phyloP scores from a whole-genome alignment of 2,113 vertebrate species.

The Holacanthus passer region DNA sequence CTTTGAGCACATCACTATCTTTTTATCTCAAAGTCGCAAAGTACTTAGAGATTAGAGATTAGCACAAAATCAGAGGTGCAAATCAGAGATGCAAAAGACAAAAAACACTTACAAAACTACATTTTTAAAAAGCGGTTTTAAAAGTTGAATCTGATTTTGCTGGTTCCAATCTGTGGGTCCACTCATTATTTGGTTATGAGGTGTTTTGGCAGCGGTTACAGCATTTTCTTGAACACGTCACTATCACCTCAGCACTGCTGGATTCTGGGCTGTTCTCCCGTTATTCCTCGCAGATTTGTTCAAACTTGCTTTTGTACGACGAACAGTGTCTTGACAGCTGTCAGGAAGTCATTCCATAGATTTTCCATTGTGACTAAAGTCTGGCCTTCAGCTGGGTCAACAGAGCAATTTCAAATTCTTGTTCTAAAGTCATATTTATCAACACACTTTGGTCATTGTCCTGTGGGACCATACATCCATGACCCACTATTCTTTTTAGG shows the following conservation, averaged over 20 bases:
- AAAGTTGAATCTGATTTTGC: neutral
- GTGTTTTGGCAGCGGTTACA: constrained; percentile 12
- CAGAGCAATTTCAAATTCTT: constrained; percentile 12
- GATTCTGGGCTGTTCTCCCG: constrained; percentile 2
- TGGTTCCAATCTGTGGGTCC: neutral
- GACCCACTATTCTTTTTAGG: too few relatives aligned
- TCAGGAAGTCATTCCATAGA: constrained; percentile 1
- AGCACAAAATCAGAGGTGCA: too few relatives aligned
- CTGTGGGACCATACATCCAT: neutral
- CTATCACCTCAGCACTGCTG: neutral
- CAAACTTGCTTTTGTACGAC: neutral
- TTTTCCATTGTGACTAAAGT: constrained; percentile 21
- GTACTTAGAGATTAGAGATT: neutral
- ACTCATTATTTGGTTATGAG: neutral
- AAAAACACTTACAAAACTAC: neutral
- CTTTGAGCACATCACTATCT: neutral
- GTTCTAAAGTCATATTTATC: neutral
- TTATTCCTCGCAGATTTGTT: constrained; percentile 13
- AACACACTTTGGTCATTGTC: neutral
- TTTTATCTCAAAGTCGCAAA: neutral
- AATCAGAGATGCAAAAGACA: neutral
- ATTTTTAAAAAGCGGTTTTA: neutral
- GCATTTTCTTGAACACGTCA: neutral
- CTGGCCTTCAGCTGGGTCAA: neutral
- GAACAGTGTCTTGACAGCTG: neutral